Evolutionary conservation across 2,797 vertebrate species (phyloP).

Genomic region (Hemitrygon akajei): DNA sequence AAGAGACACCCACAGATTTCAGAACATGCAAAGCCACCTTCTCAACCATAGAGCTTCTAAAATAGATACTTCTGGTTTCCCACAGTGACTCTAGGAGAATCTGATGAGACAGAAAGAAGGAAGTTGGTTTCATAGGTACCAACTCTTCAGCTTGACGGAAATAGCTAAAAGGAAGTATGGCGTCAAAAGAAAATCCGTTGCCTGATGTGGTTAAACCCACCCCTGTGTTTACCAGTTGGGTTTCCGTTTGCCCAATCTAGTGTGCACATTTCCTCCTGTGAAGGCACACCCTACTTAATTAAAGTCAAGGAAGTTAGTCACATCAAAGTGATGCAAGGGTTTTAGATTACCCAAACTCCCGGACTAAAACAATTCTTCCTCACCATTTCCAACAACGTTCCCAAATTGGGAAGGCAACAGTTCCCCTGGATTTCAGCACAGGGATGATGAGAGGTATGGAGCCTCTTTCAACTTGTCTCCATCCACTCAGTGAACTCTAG

Average conservation of each 20-base stretch:
- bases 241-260: background rate
- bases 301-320: background rate
- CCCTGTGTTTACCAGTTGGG: background rate
- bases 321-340: background rate
- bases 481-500: background rate
- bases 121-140: background rate
- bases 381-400: background rate
- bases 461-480: background rate
- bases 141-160: background rate
- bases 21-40: background rate
- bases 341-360: background rate
- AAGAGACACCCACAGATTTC: background rate
- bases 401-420: background rate
- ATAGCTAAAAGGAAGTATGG: background rate
- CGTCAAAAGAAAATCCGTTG: too few relatives aligned
- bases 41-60: background rate
- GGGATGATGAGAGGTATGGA: background rate
- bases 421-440: background rate
- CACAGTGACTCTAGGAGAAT: background rate
- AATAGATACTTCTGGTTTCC: background rate
- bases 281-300: background rate
- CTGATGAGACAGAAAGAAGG: background rate
- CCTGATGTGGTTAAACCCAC: background rate
- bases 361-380: too few relatives aligned
- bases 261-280: background rate